Evolutionary conservation across 2,888 invertebrate species (phyloP).

Genomic region (Standfussiana lucernea): DNA sequence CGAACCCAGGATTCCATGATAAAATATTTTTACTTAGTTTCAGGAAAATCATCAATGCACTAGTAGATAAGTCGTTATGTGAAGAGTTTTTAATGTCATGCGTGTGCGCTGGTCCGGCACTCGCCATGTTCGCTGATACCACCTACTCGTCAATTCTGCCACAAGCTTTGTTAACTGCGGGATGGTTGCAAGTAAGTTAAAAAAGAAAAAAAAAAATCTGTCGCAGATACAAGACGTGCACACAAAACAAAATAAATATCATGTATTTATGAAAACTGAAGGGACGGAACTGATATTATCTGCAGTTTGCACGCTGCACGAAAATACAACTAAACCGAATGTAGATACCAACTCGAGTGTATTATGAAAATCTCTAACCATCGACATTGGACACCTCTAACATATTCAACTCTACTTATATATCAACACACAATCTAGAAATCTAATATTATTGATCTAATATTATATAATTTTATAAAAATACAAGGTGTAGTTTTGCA

Average conservation of each 20-base stretch:
- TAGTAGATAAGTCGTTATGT: conserved; percentile 90
- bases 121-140: conserved; percentile 88
- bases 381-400: neutral
- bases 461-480: no score
- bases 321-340: no score
- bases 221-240: neutral
- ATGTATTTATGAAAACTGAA: neutral
- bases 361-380: neutral
- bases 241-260: neutral
- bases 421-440: neutral
- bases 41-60: conserved; percentile 71
- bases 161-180: conserved; percentile 88
- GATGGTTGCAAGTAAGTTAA: conserved; percentile 82
- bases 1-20: neutral
- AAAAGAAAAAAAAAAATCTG: neutral
- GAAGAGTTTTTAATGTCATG: conserved; percentile 90
- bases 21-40: conserved; percentile 49
- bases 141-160: conserved; percentile 90
- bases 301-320: neutral
- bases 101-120: conserved; percentile 90
- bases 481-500: no score
- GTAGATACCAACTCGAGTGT: neutral
- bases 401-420: neutral
- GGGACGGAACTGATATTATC: neutral
- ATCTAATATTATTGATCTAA: neutral